A percentile compares a stretch with the other conserved stretches of the same genome.
Evolutionary conservation across 1,140 invertebrate genomes (phyloP).

Genomic region (Diachasmimorpha longicaudata): DNA sequence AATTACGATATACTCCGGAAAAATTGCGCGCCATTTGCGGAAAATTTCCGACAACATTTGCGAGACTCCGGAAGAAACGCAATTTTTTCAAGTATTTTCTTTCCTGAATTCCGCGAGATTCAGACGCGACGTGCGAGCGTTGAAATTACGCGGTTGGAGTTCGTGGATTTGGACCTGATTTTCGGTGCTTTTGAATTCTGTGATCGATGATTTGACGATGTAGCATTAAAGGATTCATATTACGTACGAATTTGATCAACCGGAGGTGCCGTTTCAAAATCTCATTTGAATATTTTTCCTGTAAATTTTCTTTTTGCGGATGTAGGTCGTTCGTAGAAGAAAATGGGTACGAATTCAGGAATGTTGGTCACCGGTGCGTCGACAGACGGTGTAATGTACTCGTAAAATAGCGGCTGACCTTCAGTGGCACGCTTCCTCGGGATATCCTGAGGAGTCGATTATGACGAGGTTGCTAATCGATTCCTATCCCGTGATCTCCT

Average conservation of each 20-base stretch:
- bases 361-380: neutral
- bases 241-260: neutral
- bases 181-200: neutral
- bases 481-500: neutral
- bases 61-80: too few species aligned
- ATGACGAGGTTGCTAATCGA: neutral
- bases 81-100: too few species aligned
- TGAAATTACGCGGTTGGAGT: conserved; percentile 13
- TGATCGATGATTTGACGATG: neutral
- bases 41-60: too few species aligned
- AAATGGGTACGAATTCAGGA: neutral
- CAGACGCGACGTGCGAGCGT: neutral
- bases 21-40: too few species aligned
- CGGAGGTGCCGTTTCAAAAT: too few species aligned
- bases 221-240: neutral
- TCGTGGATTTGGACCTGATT: neutral
- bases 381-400: neutral
- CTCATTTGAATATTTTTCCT: too few species aligned
- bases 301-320: too few species aligned
- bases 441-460: neutral
- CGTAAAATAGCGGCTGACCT: neutral
- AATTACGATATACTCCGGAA: too few species aligned
- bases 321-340: too few species aligned
- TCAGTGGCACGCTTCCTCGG: neutral
- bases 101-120: neutral